Base-by-base conservation (phyloP, 1,140 invertebrate species). In the Elysia chlorotica region DNA sequence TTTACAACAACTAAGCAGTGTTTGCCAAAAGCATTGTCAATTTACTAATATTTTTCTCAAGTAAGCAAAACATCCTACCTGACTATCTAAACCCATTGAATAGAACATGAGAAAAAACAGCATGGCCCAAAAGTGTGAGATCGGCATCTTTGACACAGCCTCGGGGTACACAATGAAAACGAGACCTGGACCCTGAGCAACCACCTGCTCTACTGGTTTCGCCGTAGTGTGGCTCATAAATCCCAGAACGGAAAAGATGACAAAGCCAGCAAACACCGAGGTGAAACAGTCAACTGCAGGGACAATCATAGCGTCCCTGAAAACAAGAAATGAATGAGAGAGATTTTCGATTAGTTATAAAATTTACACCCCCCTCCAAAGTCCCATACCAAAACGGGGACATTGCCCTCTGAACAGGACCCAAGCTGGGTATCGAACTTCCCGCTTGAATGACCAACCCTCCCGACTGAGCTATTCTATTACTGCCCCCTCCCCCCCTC, bases 101-200 rank as follows among this genome's bases (percentile, higher is more conserved):
- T 97, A 93, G 48, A 98, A 88, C 97, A 99, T 99, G 74, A 98
- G 92, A 90, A 99, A 99, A 89, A 99, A 99, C 0, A 99, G 90
- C 78, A 96, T 94, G 0, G 97, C 94, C 97, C 97, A 99, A 19
- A 99, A 87, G 0, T 96, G 93, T 28, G 96, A 93, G 25, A 95
- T 93, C 0, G 97, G 96, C 2, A 99, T 89, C 86, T 97, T 95
- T 21, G 98, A 89, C 3, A 98, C 96, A 0, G 96, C 97, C 63
- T 95, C 97, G 36, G 97, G 97, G 89, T 99, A 99, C 3, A 96
- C 97, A 61, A 99, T 89, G 85, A 99, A 99, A 1, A 96, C 95
- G 65, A 99, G 85, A 33, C 33, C 14, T 30, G 25, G 14, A 14
- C 17, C 5, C 17, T 14, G 17, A 65, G 31, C 25, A 0, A 48